A percentile compares a stretch with the other conserved stretches of the same genome.
These are phyloP conservation scores for Agrotis puta DNA, from an alignment of 2,888 invertebrate species.

Conservation along the genomic window DNA sequence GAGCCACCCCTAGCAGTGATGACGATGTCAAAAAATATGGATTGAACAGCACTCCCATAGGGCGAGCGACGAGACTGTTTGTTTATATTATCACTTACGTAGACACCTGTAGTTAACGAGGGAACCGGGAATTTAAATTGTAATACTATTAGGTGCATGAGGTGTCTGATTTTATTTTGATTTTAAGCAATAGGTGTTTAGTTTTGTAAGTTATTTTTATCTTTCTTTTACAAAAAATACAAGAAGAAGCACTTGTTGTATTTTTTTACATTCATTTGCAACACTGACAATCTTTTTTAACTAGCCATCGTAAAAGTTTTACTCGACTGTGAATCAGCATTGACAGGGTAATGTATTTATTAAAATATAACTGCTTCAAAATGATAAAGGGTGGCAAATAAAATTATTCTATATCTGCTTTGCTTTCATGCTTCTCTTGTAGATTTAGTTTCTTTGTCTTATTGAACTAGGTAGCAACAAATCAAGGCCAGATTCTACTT, in stretches of 20 bases:
- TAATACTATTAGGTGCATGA: slow-evolving; percentile 24
- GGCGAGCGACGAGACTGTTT: slow-evolving; percentile 59
- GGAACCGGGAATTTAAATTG: slow-evolving; percentile 29
- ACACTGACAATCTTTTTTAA: not conserved
- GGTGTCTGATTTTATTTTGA: slow-evolving; percentile 28
- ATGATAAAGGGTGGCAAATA: too few species aligned
- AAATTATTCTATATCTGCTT: too few species aligned
- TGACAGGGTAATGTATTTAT: not conserved
- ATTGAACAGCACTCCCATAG: slow-evolving; percentile 58
- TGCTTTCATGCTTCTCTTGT: not conserved
- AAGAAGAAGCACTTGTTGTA: too few species aligned
- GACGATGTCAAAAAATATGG: slow-evolving; percentile 77
- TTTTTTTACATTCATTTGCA: not conserved
- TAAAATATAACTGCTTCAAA: too few species aligned
- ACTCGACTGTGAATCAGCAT: too few species aligned
- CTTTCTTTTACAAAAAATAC: too few species aligned
- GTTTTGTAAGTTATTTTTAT: not conserved
- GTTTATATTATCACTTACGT: slow-evolving; percentile 65
- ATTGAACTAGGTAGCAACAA: slow-evolving; percentile 7
- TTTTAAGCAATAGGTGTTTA: not conserved
- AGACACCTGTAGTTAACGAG: slow-evolving; percentile 51
- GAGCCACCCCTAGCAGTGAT: slow-evolving; percentile 72
- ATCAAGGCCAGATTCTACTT: slow-evolving; percentile 16
- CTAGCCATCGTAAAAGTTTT: too few species aligned
- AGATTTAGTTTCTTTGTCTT: not conserved